phyloP scores from a whole-genome alignment of 2,888 invertebrate genomes.

The Xestia ashworthii region DNA sequence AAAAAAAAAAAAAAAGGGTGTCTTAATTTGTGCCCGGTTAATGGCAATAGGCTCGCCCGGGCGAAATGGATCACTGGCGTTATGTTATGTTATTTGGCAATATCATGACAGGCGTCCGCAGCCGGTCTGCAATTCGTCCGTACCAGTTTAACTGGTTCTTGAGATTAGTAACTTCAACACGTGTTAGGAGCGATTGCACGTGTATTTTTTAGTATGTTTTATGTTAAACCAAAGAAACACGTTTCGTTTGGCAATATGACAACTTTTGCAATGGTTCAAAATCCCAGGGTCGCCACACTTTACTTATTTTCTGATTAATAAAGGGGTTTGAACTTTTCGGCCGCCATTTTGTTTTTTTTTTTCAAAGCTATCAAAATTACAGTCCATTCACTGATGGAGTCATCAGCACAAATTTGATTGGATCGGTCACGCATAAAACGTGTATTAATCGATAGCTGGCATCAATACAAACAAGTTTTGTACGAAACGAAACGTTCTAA shows the following conservation, averaged over 20 bases:
- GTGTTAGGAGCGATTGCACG: neutral
- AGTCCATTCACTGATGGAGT: too few relatives aligned
- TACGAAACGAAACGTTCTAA: too few relatives aligned
- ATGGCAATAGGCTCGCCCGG: neutral
- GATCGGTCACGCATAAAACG: too few relatives aligned
- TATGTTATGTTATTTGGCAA: neutral
- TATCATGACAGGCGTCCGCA: neutral
- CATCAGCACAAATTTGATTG: too few relatives aligned
- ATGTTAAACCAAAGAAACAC: conserved; percentile 1
- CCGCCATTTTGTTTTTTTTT: too few relatives aligned
- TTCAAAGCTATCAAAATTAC: too few relatives aligned
- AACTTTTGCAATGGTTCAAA: neutral
- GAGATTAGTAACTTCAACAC: neutral
- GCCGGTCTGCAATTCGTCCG: neutral
- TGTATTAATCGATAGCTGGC: too few relatives aligned
- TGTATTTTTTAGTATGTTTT: neutral
- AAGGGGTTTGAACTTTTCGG: too few relatives aligned
- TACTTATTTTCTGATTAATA: neutral
- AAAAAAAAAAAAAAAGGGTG: too few relatives aligned
- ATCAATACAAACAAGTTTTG: too few relatives aligned
- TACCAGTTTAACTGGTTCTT: neutral
- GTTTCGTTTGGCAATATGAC: neutral
- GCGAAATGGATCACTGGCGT: neutral
- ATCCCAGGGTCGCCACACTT: neutral
- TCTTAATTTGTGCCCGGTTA: neutral